Evolutionary conservation across 2,113 vertebrate species (phyloP).

Genomic region (Brachionichthys hirsutus): DNA sequence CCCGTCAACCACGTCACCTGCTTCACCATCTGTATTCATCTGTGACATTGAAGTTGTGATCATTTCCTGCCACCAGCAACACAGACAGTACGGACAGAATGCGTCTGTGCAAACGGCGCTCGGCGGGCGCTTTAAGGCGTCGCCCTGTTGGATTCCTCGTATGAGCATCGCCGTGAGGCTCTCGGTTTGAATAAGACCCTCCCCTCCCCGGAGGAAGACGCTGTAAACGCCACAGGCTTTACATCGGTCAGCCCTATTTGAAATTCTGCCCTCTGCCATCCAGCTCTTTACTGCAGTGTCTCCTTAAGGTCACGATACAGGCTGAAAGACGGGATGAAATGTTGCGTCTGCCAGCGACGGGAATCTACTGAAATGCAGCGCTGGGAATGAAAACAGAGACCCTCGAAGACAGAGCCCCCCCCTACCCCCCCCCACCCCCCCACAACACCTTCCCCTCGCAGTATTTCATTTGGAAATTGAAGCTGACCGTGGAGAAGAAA

Average conservation of each 20-base stretch:
- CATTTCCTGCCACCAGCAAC: constrained; percentile 12
- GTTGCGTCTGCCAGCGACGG: constrained; percentile 39
- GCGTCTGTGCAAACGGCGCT: too few species aligned
- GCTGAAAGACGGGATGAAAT: constrained; percentile 32
- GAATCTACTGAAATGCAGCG: constrained; percentile 26
- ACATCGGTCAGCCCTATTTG: constrained; percentile 39
- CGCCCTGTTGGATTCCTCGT: constrained; percentile 18
- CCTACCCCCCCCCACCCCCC: constrained; percentile 14
- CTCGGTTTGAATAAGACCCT: constrained; percentile 31
- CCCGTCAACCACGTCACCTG: constrained; percentile 7
- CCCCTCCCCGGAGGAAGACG: constrained; percentile 7
- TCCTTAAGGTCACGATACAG: constrained; percentile 45
- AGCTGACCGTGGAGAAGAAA: constrained; percentile 44
- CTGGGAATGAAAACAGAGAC: constrained; percentile 26
- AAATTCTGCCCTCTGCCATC: constrained; percentile 41
- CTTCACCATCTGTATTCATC: constrained; percentile 14
- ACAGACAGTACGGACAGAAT: constrained; percentile 26
- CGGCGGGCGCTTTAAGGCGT: constrained; percentile 36
- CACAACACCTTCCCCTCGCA: too few species aligned
- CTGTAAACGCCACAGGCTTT: constrained; percentile 52
- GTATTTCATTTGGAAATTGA: constrained; percentile 42
- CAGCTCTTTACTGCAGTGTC: constrained; percentile 42
- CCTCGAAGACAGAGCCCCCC: constrained; percentile 28
- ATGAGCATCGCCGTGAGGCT: constrained; percentile 13
- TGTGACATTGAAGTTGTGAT: constrained; percentile 23